phyloP scores from a whole-genome alignment of 2,113 vertebrate species.

The Lophochroa leadbeateri region DNA sequence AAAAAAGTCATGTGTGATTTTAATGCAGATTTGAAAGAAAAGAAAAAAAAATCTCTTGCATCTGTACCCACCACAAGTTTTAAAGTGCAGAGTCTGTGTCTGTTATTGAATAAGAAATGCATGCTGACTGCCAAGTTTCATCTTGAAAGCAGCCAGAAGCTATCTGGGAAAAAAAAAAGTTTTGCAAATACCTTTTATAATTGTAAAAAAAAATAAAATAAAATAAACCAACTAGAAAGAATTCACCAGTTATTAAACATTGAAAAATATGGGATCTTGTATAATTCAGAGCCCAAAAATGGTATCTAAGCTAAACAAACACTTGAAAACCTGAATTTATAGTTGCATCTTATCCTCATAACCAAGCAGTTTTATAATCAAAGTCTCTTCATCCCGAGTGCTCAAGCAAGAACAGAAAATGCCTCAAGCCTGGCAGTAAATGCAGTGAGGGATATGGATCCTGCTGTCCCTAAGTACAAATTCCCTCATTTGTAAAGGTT shows the following conservation, averaged over 20 bases:
- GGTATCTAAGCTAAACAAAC: not conserved
- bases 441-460: not conserved
- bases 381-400: not conserved
- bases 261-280: not conserved
- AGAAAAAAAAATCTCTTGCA: not conserved
- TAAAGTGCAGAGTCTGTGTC: conserved; percentile 37
- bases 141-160: conserved; percentile 41
- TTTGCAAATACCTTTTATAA: conserved; percentile 54
- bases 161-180: not conserved
- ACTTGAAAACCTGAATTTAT: not conserved
- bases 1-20: not conserved
- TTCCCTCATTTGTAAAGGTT: not conserved
- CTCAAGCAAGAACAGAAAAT: not conserved
- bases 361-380: not conserved
- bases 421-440: not conserved
- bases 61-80: conserved; percentile 24
- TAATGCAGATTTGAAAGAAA: conserved; percentile 1
- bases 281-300: not conserved
- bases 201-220: not conserved
- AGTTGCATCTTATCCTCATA: not conserved
- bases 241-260: not conserved
- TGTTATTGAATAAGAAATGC: conserved; percentile 42
- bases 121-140: conserved; percentile 32
- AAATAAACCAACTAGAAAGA: not conserved
- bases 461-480: not conserved